A percentile compares a stretch with the other conserved stretches of the same genome.
Conservation (phyloP, 2,113 vertebrate species). For the Chamaetylas fuelleborni region DNA sequence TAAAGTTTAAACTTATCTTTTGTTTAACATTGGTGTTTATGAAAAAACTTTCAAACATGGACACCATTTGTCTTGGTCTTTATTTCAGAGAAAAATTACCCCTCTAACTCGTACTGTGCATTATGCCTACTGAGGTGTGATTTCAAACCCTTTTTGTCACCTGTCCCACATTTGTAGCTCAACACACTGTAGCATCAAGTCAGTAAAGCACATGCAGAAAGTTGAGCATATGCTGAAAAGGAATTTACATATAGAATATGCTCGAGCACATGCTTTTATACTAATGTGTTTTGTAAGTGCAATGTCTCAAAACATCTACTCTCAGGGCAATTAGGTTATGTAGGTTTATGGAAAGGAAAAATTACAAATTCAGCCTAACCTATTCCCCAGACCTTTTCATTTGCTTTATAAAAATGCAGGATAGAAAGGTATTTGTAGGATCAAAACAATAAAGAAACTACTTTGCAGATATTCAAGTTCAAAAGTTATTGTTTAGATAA, state of each 20-base stretch:
- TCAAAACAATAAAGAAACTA: background rate
- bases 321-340: background rate
- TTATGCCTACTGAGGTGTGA: background rate
- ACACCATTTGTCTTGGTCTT: background rate
- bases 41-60: background rate
- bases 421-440: background rate
- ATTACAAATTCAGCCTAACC: background rate
- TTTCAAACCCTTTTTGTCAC: background rate
- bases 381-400: background rate
- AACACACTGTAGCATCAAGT: background rate
- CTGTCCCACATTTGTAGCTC: background rate
- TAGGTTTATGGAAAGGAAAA: background rate
- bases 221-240: background rate
- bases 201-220: background rate
- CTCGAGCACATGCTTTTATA: background rate
- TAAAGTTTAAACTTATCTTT: background rate
- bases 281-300: background rate
- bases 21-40: background rate
- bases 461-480: background rate
- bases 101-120: background rate
- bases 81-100: background rate
- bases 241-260: background rate
- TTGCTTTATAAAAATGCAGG: background rate
- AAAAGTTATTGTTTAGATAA: background rate
- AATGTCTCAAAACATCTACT: background rate